Base-by-base conservation (phyloP, 2,888 invertebrate species). In the Pyrochroa serraticornis region DNA sequence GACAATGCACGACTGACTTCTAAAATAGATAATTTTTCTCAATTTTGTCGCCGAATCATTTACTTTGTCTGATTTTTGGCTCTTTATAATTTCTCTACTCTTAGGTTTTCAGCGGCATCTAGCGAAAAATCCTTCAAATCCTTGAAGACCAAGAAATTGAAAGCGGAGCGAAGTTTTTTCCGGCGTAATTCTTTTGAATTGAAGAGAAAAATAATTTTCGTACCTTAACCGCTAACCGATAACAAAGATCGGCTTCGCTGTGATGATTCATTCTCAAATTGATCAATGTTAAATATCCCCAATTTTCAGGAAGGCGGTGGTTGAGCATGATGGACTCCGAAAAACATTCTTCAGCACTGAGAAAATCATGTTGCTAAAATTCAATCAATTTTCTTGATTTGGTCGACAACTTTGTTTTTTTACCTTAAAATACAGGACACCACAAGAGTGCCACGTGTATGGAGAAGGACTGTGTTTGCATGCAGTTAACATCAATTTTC, bases 321-420 rank as follows among this genome's bases (percentile, higher is more conserved):
- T 80, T 78, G n/a, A 71, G 70, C 6, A 71, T 49, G 66, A 79
- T 79, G 1, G 78, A 72, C 63, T 79, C 77, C 7, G 66, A 70
- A 36, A 80, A 71, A 66, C 79, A 79, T 61, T 76, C 75, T 66
- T 80, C 80, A 0, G 80, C 78, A 51, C 75, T 76, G 7, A 75
- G 37, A 31, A 74, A 64, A 61, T 79, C 77, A 33, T 74, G 72
- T 64, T 75, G 69, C 66, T 75, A 54, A 63, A 75, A 67, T 62
- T 31, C 46, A 7, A 38, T 46, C 22, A 22, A 22, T 22, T 22
- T 5, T 5, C 46, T 51, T 45, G 14, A 10, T 44, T 13, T 8
- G 33, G 31, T 42, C 13, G 3, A 7, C 10, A 36, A 32, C 32
- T 9, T 14, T 8, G 32, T 38, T 32, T 14, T 35, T 50, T 34